Percentiles rank a stretch among this genome's conserved stretches.
phyloP scores from a whole-genome alignment of 2,888 invertebrate genomes.

The Biston stratarius region DNA sequence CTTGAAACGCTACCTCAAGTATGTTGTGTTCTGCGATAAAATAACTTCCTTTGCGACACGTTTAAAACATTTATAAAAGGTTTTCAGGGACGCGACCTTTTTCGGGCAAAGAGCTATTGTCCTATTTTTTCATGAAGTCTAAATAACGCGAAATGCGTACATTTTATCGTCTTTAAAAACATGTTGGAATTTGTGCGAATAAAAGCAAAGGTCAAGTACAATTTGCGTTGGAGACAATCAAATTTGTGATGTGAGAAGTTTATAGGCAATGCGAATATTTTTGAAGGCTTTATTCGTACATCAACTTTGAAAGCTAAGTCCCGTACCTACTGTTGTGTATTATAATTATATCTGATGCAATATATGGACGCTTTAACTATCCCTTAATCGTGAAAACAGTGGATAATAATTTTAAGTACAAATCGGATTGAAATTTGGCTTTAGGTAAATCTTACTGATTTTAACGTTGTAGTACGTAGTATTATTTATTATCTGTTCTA shows the following conservation, averaged over 20 bases:
- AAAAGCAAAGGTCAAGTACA: constrained; percentile 1
- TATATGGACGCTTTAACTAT: too few species aligned
- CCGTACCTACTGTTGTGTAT: not conserved
- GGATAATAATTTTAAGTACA: too few species aligned
- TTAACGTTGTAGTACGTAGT: too few species aligned
- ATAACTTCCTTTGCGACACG: constrained; percentile 6
- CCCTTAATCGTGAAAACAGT: too few species aligned
- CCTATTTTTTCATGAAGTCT: constrained; percentile 25
- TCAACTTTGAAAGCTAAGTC: too few species aligned
- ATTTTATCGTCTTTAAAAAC: constrained; percentile 7
- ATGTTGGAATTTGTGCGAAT: not conserved
- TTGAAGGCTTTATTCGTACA: too few species aligned
- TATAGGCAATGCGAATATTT: not conserved
- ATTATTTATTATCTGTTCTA: too few species aligned
- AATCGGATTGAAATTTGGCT: too few species aligned
- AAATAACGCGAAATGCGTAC: constrained; percentile 18
- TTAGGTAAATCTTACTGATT: too few species aligned
- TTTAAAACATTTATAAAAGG: constrained; percentile 20
- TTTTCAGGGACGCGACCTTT: constrained; percentile 26
- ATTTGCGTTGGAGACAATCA: not conserved
- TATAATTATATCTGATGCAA: too few species aligned
- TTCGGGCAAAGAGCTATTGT: constrained; percentile 24
- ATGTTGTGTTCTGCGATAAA: not conserved
- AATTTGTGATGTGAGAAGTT: not conserved
- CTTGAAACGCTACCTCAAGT: constrained; percentile 12